Percentiles rank a stretch among this genome's conserved stretches.
phyloP scores from a whole-genome alignment of 2,113 vertebrate genomes.

The Microcebus lehilahytsara region DNA sequence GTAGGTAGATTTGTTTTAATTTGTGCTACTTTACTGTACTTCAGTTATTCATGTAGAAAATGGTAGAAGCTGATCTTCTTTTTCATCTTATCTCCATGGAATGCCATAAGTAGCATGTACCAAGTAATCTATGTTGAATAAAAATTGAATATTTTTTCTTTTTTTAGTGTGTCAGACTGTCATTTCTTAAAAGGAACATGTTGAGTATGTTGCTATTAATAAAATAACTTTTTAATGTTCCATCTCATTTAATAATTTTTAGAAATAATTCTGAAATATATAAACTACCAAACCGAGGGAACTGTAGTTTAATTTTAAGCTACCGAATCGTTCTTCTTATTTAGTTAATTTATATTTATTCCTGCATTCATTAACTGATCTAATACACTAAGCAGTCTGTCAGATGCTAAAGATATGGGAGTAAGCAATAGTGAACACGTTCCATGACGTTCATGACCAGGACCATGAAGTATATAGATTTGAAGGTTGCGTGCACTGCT shows the following conservation, averaged over 20 bases:
- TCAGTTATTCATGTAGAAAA: background rate
- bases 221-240: background rate
- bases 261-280: background rate
- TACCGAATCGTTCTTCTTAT: background rate
- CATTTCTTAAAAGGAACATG: background rate
- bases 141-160: background rate
- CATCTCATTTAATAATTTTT: background rate
- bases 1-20: background rate
- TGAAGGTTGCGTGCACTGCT: background rate
- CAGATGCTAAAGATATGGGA: background rate
- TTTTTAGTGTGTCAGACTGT: background rate
- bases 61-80: background rate
- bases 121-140: background rate
- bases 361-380: background rate
- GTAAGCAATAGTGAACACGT: background rate
- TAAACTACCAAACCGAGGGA: background rate
- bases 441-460: background rate
- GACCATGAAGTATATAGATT: background rate
- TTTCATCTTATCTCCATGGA: background rate
- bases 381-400: background rate
- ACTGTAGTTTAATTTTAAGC: background rate
- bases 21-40: background rate
- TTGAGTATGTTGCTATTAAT: background rate
- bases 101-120: background rate
- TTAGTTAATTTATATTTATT: background rate